Evolutionary conservation across 1,140 invertebrate genomes (phyloP).

Genomic region (Aphis gossypii): DNA sequence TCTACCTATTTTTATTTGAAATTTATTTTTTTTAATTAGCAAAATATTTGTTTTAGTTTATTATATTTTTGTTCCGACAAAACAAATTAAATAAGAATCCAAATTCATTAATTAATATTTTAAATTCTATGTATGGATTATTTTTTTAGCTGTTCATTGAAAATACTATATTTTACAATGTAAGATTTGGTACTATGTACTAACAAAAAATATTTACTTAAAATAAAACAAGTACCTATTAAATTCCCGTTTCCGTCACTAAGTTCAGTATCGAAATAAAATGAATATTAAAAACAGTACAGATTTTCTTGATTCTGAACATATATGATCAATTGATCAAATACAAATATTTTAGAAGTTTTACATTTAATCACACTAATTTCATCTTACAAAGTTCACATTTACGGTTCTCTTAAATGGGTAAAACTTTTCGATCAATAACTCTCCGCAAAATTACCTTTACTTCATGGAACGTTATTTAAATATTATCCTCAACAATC

Average conservation of each 20-base stretch:
- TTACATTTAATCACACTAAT: background rate
- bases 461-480: background rate
- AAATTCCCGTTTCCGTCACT: no score
- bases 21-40: background rate
- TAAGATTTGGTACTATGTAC: background rate
- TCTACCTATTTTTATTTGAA: background rate
- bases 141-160: background rate
- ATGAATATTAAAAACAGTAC: background rate
- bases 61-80: background rate
- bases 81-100: background rate
- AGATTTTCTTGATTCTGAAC: background rate
- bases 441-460: background rate
- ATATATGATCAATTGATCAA: background rate
- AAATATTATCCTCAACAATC: background rate
- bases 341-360: background rate
- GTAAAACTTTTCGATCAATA: constrained; percentile 17
- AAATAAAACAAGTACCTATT: no score
- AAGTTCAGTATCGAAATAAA: background rate
- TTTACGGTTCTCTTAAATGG: background rate
- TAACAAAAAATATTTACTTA: background rate
- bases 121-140: background rate
- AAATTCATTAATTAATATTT: background rate
- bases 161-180: background rate
- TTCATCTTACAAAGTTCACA: background rate
- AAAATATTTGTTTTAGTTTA: background rate